A percentile compares a stretch with the other conserved stretches of the same genome.
phyloP scores from a whole-genome alignment of 2,797 vertebrate species.

The Passerculus sandwichensis region DNA sequence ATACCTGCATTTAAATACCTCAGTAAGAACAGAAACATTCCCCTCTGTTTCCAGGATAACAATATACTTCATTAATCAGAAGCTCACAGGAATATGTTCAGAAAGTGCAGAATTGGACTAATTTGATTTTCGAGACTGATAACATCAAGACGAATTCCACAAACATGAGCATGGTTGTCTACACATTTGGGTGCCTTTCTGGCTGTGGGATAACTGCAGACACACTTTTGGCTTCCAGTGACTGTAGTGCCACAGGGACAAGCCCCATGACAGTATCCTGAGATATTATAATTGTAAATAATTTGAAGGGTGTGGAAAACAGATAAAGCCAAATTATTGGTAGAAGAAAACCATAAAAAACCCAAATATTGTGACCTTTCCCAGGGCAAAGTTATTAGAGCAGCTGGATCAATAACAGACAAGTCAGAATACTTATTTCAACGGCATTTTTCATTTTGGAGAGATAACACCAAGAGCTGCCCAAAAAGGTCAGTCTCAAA shows the following conservation, averaged over 20 bases:
- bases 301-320: background rate
- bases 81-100: background rate
- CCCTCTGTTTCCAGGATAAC: background rate
- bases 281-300: background rate
- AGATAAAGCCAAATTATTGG: background rate
- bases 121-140: background rate
- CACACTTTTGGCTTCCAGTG: background rate
- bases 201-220: background rate
- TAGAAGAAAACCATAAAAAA: background rate
- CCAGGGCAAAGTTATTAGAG: background rate
- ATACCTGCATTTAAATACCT: background rate
- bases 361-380: background rate
- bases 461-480: background rate
- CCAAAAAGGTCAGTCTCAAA: background rate
- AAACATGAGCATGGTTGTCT: fast-evolving
- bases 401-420: background rate
- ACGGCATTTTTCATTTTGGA: background rate
- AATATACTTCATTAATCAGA: background rate
- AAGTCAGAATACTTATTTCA: background rate
- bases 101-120: background rate
- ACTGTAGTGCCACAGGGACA: background rate
- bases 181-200: background rate
- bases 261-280: background rate
- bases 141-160: background rate
- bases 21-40: background rate